Conservation (phyloP, 1,140 invertebrate genomes). For the Tetragnatha versicolor region DNA sequence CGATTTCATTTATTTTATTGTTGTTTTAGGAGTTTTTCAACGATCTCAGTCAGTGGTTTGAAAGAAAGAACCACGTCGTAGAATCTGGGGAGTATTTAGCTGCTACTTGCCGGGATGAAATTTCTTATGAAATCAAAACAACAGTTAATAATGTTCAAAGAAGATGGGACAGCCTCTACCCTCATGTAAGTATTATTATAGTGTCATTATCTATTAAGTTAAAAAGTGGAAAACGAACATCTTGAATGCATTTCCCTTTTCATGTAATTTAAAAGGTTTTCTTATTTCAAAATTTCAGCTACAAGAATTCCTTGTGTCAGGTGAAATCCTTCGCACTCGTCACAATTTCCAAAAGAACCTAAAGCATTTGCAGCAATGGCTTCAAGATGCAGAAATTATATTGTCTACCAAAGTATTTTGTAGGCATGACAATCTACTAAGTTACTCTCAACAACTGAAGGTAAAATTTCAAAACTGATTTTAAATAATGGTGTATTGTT, state of each 20-base stretch:
- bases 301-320: constrained; percentile 85
- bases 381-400: constrained; percentile 76
- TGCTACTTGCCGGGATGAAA: constrained; percentile 82
- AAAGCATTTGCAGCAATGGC: constrained; percentile 78
- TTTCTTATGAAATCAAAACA: constrained; percentile 78
- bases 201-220: not conserved
- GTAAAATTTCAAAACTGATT: constrained; percentile 60
- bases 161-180: constrained; percentile 81
- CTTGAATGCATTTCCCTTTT: not conserved
- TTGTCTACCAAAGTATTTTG: constrained; percentile 74
- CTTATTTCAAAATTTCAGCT: constrained; percentile 66
- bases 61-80: constrained; percentile 81
- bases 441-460: constrained; percentile 81
- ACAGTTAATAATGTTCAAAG: constrained; percentile 75
- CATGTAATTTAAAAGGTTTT: not conserved
- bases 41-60: constrained; percentile 87
- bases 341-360: constrained; percentile 82
- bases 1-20: too few relatives aligned
- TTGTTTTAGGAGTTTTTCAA: constrained; percentile 71
- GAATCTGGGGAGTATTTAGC: constrained; percentile 88
- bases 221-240: not conserved
- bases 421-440: constrained; percentile 77
- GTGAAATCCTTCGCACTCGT: constrained; percentile 81
- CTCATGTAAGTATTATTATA: constrained; percentile 65
- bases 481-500: not conserved